A percentile compares a stretch with the other conserved stretches of the same genome.
phyloP scores from a whole-genome alignment of 2,888 invertebrate species.

The Epinotia nisella region DNA sequence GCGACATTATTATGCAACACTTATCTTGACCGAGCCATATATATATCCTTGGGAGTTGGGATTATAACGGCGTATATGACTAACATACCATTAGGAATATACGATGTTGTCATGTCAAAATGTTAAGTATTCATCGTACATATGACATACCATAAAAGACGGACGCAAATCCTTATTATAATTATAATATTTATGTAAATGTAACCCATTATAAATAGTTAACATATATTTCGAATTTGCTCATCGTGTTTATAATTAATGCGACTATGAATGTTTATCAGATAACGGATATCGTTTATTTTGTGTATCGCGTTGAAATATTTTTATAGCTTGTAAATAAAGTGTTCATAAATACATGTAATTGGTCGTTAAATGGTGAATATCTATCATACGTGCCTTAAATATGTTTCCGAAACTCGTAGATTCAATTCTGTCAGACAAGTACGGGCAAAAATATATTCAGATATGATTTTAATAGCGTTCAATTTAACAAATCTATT shows the following conservation, averaged over 20 bases:
- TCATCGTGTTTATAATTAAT: slow-evolving; percentile 24
- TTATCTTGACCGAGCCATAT: slow-evolving; percentile 34
- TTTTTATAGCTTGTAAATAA: slow-evolving; percentile 5
- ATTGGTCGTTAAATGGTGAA: slow-evolving; percentile 8
- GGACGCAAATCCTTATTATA: slow-evolving; percentile 54
- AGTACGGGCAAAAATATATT: neutral
- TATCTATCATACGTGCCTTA: neutral
- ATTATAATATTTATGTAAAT: slow-evolving; percentile 56
- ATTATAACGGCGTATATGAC: slow-evolving; percentile 4
- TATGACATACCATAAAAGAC: slow-evolving; percentile 44
- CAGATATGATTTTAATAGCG: neutral
- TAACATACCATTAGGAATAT: neutral
- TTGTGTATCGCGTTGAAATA: neutral
- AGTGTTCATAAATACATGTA: slow-evolving; percentile 7
- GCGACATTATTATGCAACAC: slow-evolving; percentile 40
- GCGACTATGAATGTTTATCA: slow-evolving; percentile 11
- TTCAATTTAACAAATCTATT: neutral
- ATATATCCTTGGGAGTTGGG: slow-evolving; percentile 11
- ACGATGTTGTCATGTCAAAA: slow-evolving; percentile 6
- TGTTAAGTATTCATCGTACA: neutral
- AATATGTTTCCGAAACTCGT: neutral
- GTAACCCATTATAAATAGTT: slow-evolving; percentile 50
- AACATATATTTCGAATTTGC: slow-evolving; percentile 14
- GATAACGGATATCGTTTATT: slow-evolving; percentile 20
- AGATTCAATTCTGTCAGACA: neutral